These are phyloP conservation scores for Catharus fuscescens DNA, from an alignment of 2,113 vertebrate species.

Conservation along the genomic window DNA sequence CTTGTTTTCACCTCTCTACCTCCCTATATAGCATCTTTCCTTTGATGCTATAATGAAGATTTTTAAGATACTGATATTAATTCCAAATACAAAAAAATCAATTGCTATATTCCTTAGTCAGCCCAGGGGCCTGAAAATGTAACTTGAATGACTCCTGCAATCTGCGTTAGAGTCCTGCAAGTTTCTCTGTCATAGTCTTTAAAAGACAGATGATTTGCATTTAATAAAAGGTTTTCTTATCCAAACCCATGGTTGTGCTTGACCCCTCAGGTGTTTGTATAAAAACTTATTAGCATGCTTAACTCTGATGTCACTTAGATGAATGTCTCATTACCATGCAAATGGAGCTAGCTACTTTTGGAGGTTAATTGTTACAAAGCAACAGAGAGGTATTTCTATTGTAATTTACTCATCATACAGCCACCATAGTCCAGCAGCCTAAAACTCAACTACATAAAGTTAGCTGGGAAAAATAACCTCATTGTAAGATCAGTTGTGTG, in stretches of 20 bases:
- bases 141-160: not conserved
- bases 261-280: constrained; percentile 64
- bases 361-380: constrained; percentile 61
- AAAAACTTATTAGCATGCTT: constrained; percentile 59
- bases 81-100: not conserved
- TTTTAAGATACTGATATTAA: not conserved
- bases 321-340: constrained; percentile 63
- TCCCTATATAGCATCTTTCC: not conserved
- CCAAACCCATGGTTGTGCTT: constrained; percentile 24
- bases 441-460: not conserved
- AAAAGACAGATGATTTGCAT: constrained; percentile 55
- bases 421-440: not conserved
- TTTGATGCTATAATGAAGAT: constrained; percentile 26
- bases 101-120: not conserved
- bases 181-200: constrained; percentile 3
- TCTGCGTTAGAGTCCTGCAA: not conserved
- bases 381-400: not conserved
- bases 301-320: constrained; percentile 8
- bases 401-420: not conserved
- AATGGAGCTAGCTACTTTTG: constrained; percentile 33
- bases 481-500: not conserved
- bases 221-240: constrained; percentile 58
- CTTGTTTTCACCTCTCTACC: not conserved
- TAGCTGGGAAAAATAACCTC: not conserved
- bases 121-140: not conserved